Base-by-base conservation (phyloP, 1,140 invertebrate genomes). In the Zaprionus camerounensis region DNA sequence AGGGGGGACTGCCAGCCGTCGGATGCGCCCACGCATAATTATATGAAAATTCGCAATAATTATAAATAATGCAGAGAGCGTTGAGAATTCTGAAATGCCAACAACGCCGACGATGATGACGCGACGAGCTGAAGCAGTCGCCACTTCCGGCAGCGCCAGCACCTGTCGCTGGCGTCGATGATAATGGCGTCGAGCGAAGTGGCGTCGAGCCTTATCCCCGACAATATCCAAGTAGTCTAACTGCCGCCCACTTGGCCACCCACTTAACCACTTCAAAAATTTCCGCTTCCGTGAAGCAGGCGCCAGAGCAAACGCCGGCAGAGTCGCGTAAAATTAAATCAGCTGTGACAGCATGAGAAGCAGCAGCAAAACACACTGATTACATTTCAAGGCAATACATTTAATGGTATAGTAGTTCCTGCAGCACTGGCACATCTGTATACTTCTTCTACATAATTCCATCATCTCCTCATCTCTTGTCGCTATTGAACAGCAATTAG, bases 1-100 rank as follows among this genome's bases (percentile, higher is more conserved):
- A 28, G 11, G n/a, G 12, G 41, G 49, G 53, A n/a, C 41, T 46
- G n/a, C 41, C n/a, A 9, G 38, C 59, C 38, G 61, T 63, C 17
- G 69, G 71, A 75, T 87, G 84, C 84, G 83, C 78, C 75, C 71
- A 87, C 81, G 84, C 84, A 87, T 90, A 87, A 90, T 87, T 87
- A 87, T 90, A 90, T 90, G 81, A 87, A 87, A 87, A 90, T 87
- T 87, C 84, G 85, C 85, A 88, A 87, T 87, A 87, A 87, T 87
- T 87, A 87, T 87, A 90, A 87, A 87, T 87, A 87, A 87, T 87
- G 78, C 81, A 84, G 26, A 76, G 75, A 71, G 71, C 71, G 69
- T 59, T 62, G 53, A 71, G 71, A 78, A 78, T 88, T 70, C 56
- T 76, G 34, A 57, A 76, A 71, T 68, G 65, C 64, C 64, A 24